Evolutionary conservation across 2,113 vertebrate species (phyloP).

Genomic region (Gracilinanus agilis): DNA sequence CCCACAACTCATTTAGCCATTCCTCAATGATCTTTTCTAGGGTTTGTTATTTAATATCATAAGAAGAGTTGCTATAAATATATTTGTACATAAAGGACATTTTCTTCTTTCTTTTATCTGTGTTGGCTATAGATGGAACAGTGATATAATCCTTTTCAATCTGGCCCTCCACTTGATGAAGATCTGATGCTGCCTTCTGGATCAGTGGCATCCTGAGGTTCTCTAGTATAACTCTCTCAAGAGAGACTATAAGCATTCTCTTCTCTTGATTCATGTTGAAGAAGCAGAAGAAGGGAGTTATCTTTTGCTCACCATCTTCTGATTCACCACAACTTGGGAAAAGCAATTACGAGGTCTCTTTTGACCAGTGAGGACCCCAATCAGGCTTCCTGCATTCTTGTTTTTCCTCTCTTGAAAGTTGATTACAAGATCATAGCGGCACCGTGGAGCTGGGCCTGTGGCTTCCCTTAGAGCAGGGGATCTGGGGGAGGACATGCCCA

Average conservation of each 20-base stretch:
- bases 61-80: neutral
- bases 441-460: neutral
- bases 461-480: constrained; percentile 12
- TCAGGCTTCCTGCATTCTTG: neutral
- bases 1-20: neutral
- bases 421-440: neutral
- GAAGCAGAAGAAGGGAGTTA: constrained; percentile 11
- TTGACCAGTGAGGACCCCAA: neutral
- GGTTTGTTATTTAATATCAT: neutral
- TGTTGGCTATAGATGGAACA: neutral
- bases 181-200: neutral
- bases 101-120: neutral
- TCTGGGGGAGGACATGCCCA: constrained; percentile 31
- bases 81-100: neutral
- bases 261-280: constrained; percentile 20
- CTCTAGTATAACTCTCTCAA: neutral
- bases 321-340: neutral
- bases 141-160: neutral
- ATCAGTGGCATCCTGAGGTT: neutral
- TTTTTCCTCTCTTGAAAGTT: constrained; percentile 10
- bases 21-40: neutral
- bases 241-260: neutral
- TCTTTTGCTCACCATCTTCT: neutral
- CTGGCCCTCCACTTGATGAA: neutral
- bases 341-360: neutral